Evolutionary conservation across 2,113 vertebrate genomes (phyloP).

Genomic region (Parotia lawesii): DNA sequence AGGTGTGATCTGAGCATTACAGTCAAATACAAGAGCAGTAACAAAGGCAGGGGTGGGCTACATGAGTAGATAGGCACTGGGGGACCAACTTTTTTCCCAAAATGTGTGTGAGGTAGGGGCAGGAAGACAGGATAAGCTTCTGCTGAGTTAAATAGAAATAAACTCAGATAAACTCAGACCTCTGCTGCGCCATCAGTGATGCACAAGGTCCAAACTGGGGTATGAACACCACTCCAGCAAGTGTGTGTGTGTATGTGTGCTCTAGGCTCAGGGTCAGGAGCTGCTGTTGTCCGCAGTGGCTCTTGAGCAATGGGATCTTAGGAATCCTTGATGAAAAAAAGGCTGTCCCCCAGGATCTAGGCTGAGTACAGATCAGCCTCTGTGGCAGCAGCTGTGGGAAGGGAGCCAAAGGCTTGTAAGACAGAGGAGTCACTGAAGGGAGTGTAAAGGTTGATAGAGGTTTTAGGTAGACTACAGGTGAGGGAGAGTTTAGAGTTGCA

Average conservation of each 20-base stretch:
- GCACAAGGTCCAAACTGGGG: background rate
- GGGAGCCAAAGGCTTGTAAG: background rate
- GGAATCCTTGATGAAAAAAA: background rate
- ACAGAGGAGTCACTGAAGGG: background rate
- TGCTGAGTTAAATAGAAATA: background rate
- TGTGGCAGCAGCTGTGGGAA: background rate
- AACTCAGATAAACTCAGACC: background rate
- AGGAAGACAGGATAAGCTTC: background rate
- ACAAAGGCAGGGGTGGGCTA: background rate
- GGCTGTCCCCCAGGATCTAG: background rate
- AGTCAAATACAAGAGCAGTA: background rate
- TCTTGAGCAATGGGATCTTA: background rate
- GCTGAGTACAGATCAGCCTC: background rate
- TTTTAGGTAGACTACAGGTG: background rate
- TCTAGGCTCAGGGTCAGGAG: background rate
- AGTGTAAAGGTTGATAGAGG: background rate
- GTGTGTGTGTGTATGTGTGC: too few relatives aligned
- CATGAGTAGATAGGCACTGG: too few relatives aligned
- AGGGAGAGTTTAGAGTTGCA: background rate
- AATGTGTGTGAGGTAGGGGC: accelerated
- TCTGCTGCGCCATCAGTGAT: background rate
- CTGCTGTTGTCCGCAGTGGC: background rate
- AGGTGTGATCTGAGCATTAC: background rate
- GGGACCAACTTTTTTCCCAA: background rate
- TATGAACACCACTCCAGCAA: background rate